Base-by-base conservation (phyloP, 2,797 vertebrate species). In the Agapornis canus region DNA sequence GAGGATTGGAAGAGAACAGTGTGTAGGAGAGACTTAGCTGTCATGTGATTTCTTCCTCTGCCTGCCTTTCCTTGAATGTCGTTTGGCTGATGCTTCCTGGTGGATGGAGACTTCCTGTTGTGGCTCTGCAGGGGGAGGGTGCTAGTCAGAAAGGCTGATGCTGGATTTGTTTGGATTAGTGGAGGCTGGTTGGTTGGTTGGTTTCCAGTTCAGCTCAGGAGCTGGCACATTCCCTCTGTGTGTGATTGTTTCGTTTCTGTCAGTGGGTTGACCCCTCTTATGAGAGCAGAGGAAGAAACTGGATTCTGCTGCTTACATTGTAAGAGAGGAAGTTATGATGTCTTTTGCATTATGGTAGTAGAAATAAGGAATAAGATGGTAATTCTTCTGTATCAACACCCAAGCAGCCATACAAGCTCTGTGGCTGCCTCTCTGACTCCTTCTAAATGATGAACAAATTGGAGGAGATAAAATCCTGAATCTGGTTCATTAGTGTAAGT, bases 101-200 rank as follows among this genome's bases (percentile, higher is more conserved):
- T 96, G 89, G 87, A 80, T 90, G 93, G 93, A 92, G 92, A 93
- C 96, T 97, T 97, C 97, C 96, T 95, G 96, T 97, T 96, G 94
- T 95, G 94, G 90, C 78, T 92, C 49, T 92, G 79, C 56, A 68
- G 82, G 42, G 78, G 89, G 82, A 95, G 95, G 81, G 68, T 92
- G 87, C 78, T 71, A 6, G 66, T 79, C 8, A 12, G 72, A 87
- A 85, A 54, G 82, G 90, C 78, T 92, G 92, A 64, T 90, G 78
- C 35, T 92, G 93, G 94, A 96, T 97, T 96, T 96, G 90, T 96
- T 96, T 96, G 94, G 92, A 95, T 96, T 97, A 96, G 85, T 86
- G 82, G 59, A 95, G 86, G 71, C 71, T 77, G 81, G 60, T 88
- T 96, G 96, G 89, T 96, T 96, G 92, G 80, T 96, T 96, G 91